Base-by-base conservation (phyloP, 37 sponge, comb jelly and placozoan genomes). In the Diacarnus erythraeanus region DNA sequence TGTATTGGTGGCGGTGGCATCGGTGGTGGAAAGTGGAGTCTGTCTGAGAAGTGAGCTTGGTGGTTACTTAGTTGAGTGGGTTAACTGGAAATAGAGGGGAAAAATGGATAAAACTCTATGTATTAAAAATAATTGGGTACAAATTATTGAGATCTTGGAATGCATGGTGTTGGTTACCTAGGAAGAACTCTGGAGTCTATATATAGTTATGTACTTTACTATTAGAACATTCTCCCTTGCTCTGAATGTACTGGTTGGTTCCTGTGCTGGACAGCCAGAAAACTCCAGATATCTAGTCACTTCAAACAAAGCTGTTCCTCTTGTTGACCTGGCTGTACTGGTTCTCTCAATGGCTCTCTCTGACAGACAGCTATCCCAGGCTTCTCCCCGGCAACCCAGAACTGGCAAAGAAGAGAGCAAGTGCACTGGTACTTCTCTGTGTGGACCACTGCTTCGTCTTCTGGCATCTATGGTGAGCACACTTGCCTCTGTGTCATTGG, bases 401-500 rank as follows among this genome's bases (percentile, higher is more conserved):
- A 34, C 38, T 38, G 69, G 29, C 3, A 68, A 37, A 20, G 69
- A 37, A 29, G 39, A 41, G 34, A 20, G 18, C 18, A 43, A 31
- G n/a, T 38, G 61, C 30, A 43, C 47, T 36, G 66, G 36, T 26
- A 39, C 71, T 1, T 29, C 57, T 23, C 37, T 82, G 27, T 88
- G 88, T 82, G 67, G 78, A 42, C 44, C 80, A 21, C 64, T 83
- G n/a, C 58, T 88, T 41, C 23, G 44, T 20, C 59, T 88, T 3
- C 78, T 88, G 0, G 89, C 80, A 51, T 39, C 38, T 15, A 65
- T 83, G 38, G 29, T 88, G 8, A 74, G 84, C 57, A 64, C 59
- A 17, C 69, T 83, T 26, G 42, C 63, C 9, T 64, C 63, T 43
- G 56, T 9, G 21, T 29, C 10, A 54, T 58, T 57, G 34, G 59